Percentiles rank a stretch among this genome's conserved stretches.
Evolutionary conservation across 2,113 vertebrate species (phyloP).

Genomic region (Xenotilapia leptura): DNA sequence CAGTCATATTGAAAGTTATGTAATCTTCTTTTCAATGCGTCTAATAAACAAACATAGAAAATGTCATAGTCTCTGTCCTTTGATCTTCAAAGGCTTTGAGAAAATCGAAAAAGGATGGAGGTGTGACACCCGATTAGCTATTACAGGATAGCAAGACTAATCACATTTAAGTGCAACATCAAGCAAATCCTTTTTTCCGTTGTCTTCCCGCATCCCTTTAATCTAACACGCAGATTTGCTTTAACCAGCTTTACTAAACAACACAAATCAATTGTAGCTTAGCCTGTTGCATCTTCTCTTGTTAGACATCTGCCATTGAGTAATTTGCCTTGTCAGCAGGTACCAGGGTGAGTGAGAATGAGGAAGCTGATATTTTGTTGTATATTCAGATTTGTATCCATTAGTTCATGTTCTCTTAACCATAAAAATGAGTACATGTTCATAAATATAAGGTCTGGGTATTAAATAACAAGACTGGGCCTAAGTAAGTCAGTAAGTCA

Average conservation of each 20-base stretch:
- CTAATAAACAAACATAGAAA: background rate
- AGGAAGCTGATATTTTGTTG: background rate
- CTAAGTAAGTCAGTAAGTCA: background rate
- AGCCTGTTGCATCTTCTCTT: background rate
- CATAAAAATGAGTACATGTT: background rate
- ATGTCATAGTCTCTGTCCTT: background rate
- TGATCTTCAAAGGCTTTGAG: constrained; percentile 11
- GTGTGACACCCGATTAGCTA: background rate
- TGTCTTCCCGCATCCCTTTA: background rate
- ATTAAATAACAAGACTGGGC: background rate
- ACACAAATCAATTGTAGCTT: background rate
- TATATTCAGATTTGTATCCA: background rate
- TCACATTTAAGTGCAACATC: background rate
- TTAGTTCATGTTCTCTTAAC: background rate
- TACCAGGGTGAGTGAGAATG: background rate
- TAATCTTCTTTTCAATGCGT: background rate
- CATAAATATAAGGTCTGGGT: background rate
- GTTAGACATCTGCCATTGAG: background rate
- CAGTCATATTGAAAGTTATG: background rate
- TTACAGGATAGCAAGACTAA: background rate
- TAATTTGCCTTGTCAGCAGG: background rate
- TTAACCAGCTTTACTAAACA: background rate
- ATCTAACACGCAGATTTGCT: background rate
- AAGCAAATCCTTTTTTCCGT: background rate
- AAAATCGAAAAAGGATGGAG: background rate